These are phyloP conservation scores for Solea solea DNA, from an alignment of 2,113 vertebrate genomes.

Conservation along the genomic window DNA sequence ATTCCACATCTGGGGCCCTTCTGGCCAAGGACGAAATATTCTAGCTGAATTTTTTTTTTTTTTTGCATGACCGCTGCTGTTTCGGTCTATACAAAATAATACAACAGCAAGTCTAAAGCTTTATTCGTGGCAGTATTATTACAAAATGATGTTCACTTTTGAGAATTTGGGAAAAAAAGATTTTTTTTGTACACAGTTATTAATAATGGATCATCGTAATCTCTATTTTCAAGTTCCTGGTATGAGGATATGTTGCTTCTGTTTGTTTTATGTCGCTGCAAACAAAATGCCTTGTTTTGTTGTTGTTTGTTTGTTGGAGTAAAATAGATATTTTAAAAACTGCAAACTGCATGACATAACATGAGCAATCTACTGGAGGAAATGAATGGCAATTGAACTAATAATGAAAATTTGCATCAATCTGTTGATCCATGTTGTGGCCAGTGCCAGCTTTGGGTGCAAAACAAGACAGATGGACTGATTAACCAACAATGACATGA, in stretches of 20 bases:
- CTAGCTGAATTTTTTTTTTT: background rate
- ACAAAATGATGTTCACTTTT: too few relatives aligned
- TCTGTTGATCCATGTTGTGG: background rate
- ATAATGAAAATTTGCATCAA: background rate
- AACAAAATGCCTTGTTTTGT: too few relatives aligned
- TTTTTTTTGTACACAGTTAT: background rate
- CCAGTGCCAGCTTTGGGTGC: background rate
- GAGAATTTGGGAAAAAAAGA: background rate
- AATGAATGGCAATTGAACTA: background rate
- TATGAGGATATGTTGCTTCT: background rate
- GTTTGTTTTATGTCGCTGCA: background rate
- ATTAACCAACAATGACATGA: background rate
- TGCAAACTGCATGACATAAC: too few relatives aligned
- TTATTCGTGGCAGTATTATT: too few relatives aligned
- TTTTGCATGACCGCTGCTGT: slow-evolving; percentile 1
- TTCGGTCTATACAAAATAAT: background rate
- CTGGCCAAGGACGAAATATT: slow-evolving; percentile 2
- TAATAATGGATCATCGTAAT: background rate
- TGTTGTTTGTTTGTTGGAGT: too few relatives aligned
- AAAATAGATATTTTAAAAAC: too few relatives aligned
- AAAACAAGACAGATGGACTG: slow-evolving; percentile 1
- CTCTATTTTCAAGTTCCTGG: background rate
- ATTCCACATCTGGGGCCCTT: slow-evolving; percentile 33
- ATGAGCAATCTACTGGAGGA: background rate
- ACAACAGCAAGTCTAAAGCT: background rate